Conservation (phyloP, 2,888 invertebrate genomes). For the Tolmerus cingulatus region DNA sequence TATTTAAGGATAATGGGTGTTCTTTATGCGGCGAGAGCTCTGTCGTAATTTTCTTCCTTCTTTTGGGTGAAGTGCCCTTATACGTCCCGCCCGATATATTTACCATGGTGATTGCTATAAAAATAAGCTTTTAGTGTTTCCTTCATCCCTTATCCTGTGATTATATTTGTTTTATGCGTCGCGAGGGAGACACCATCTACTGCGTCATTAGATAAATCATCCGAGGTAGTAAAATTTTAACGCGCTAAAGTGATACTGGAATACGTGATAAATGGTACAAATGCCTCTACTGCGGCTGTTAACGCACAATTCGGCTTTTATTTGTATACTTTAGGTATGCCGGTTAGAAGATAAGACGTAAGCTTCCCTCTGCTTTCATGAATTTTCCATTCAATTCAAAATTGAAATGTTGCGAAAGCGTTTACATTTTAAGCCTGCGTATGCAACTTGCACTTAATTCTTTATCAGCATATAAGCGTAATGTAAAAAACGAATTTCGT, state of each 20-base stretch:
- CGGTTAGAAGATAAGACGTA: not conserved
- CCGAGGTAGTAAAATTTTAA: slow-evolving; percentile 25
- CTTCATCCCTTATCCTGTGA: slow-evolving; percentile 36
- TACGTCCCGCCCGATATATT: slow-evolving; percentile 9
- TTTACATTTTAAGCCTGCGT: not conserved
- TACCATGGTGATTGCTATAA: slow-evolving; percentile 5
- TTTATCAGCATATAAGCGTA: too few relatives aligned
- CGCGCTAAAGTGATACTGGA: slow-evolving; percentile 9
- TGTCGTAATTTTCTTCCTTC: slow-evolving; percentile 36
- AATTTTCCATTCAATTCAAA: not conserved
- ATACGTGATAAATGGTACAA: slow-evolving; percentile 28
- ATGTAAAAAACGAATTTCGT: too few relatives aligned
- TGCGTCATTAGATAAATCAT: slow-evolving; percentile 24
- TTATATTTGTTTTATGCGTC: slow-evolving; percentile 35
- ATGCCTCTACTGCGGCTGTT: not conserved
- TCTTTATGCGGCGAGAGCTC: slow-evolving; percentile 20
- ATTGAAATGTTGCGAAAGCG: not conserved
- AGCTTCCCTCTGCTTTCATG: not conserved
- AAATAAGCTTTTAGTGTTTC: slow-evolving; percentile 35
- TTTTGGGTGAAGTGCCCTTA: not conserved
- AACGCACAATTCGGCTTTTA: not conserved
- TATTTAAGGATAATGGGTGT: slow-evolving; percentile 32
- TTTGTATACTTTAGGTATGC: not conserved
- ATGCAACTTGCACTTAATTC: too few relatives aligned
- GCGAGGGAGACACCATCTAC: not conserved